Evolutionary conservation across 2,113 vertebrate genomes (phyloP).

Genomic region (Rhinoptilus africanus): DNA sequence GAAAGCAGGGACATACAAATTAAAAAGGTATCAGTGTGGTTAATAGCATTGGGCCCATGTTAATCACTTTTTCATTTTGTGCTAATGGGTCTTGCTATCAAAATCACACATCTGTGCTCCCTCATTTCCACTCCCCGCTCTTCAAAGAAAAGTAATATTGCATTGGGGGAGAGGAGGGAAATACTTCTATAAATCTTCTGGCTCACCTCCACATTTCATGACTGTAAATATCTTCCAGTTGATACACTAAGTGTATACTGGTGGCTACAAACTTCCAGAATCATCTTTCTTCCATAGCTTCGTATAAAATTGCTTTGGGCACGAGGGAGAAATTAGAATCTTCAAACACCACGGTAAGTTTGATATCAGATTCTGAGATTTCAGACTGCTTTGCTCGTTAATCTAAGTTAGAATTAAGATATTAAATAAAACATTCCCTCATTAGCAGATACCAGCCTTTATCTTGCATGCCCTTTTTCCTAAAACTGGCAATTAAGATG

Average conservation of each 20-base stretch:
- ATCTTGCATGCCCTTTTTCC: background rate
- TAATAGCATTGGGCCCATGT: background rate
- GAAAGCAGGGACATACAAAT: background rate
- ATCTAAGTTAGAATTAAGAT: background rate
- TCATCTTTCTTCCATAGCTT: background rate
- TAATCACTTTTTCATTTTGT: constrained; percentile 8
- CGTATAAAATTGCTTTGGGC: background rate
- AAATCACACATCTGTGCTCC: background rate
- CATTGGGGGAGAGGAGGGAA: background rate
- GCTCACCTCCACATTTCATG: background rate
- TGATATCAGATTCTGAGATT: background rate
- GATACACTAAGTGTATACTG: background rate
- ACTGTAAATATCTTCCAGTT: background rate
- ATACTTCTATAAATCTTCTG: background rate
- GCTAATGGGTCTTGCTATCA: constrained; percentile 7
- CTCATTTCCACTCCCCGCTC: background rate
- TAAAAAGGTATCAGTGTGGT: background rate
- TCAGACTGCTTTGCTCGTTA: background rate
- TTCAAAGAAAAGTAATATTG: constrained; percentile 1
- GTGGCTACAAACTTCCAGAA: background rate
- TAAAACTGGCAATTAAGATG: background rate
- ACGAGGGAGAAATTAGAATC: background rate
- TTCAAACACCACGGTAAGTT: background rate
- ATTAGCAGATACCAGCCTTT: constrained; percentile 19
- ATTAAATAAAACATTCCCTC: background rate